Base-by-base conservation (phyloP, 2,888 invertebrate genomes). In the Hydriomena furcata region DNA sequence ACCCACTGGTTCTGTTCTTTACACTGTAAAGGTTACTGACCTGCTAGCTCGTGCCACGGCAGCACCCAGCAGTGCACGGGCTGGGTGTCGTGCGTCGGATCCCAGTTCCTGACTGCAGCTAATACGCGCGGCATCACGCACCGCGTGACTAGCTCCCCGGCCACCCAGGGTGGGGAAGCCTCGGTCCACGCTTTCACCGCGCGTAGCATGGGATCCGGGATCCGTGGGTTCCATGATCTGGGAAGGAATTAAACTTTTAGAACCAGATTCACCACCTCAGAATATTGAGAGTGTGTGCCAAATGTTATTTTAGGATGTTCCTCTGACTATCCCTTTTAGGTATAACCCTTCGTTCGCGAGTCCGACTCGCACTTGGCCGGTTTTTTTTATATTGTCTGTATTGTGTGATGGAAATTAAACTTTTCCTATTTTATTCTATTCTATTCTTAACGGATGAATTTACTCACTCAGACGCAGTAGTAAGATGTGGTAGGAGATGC, bases 41-140 rank as follows among this genome's bases (percentile, higher is more conserved):
- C 95, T 73, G 98, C 93, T 5, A 97, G 83, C 0, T 95, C 94
- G 52, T 98, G 93, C 99, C 99, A 99, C 0, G 99, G 99, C 79
- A 98, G 95, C 53, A 99, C 94, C 99, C 99, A 99, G 2, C 95
- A 93, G 80, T 99, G 99, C 60, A 99, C 96, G 7, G 99, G 99
- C 59, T 98, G 93, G 0, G 96, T 96, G 78, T 99, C 99, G 0
- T 95, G 95, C 1, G 98, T 91, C 0, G 99, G 99, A 91, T 99
- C 97, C 99, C 99, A 99, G 43, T 92, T 93, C 32, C 95, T 93
- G 0, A 98, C 98, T 61, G 95, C 97, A 0, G 91, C 82, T 11
- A 93, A 90, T 25, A 96, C 77, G 28, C 94, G 92, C 0, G 97
- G 97, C 66, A 97, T 88, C 38, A 99, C 92, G 37, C 95, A 87